Base-by-base conservation (phyloP, 1,140 invertebrate species). In the Drosophila bifasciata region DNA sequence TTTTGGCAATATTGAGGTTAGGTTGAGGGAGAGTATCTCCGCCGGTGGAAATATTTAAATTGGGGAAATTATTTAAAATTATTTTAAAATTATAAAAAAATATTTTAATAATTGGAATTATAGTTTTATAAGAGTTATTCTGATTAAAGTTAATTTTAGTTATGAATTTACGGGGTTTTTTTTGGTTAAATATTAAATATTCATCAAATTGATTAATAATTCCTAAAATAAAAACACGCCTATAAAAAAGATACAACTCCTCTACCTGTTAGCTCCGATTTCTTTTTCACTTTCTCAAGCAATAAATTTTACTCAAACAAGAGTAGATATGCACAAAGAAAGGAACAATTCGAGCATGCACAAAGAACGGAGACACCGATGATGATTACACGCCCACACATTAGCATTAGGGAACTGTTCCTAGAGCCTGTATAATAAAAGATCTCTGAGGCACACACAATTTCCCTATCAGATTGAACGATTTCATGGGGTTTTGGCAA, bases 311-410 rank as follows among this genome's bases (percentile, higher is more conserved):
- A 13, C 19, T 9, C 13, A 7, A 45, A 21, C 48, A 66, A 48
- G 68, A 48, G 40, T 44, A 57, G 52, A 36, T n/a, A n/a, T n/a
- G n/a, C 8, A 36, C 50, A 48, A 43, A 44, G 51, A 51, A 57
- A 66, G 58, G 59, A 32, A 28, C 49, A 41, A 66, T 17, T 36
- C 21, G 21, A 13, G 41, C n/a, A 15, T 25, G 23, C 21, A 69
- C 66, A 63, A 74, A 77, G 23, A n/a, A n/a, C n/a, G n/a, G n/a
- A n/a, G 55, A 46, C 56, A 61, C 45, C 55, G 59, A 63, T 48
- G 58, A 86, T 75, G 74, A 78, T 86, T 83, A 62, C 75, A 88
- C 83, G 56, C 78, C 83, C 83, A 76, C 81, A 77, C 83, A 81
- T 74, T 76, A 68, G 59, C 44, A n/a, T 25, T n/a, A 15, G 32